Conservation (phyloP, 2,797 vertebrate genomes). For the Coreius guichenoti region DNA sequence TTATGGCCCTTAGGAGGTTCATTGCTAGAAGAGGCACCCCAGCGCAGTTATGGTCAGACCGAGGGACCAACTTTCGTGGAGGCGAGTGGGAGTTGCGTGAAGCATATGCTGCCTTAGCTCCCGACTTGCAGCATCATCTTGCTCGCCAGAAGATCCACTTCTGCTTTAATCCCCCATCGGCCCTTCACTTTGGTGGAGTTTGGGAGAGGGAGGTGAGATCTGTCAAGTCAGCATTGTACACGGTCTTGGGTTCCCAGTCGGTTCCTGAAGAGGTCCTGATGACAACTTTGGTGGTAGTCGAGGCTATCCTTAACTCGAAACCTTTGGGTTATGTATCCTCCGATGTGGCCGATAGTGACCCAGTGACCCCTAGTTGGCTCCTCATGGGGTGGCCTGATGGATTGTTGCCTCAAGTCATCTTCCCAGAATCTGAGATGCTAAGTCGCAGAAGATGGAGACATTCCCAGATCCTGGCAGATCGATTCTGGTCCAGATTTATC, state of each 20-base stretch:
- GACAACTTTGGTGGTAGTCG: neutral
- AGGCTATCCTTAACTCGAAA: slow-evolving; percentile 1
- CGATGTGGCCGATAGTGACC: no score
- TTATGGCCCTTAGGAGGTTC: neutral
- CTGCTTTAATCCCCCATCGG: slow-evolving; percentile 10
- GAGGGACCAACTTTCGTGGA: slow-evolving; percentile 39
- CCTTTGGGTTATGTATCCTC: neutral
- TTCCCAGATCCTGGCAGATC: no score
- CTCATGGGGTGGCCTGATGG: no score
- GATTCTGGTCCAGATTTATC: no score
- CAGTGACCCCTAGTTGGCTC: no score
- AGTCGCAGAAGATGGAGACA: no score
- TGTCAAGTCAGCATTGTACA: neutral
- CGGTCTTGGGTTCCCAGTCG: neutral
- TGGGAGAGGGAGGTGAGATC: no score
- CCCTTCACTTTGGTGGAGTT: slow-evolving; percentile 18
- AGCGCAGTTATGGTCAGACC: neutral
- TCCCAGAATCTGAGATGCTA: no score
- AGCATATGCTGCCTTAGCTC: no score
- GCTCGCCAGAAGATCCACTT: neutral
- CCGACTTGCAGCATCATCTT: neutral
- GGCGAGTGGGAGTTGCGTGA: no score
- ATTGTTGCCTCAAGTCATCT: no score
- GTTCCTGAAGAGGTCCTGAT: neutral
- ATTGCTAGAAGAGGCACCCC: slow-evolving; percentile 1